A percentile compares a stretch with the other conserved stretches of the same genome.
Evolutionary conservation across 2,888 invertebrate genomes (phyloP).

Genomic region (Amblyjoppa fuscipennis): DNA sequence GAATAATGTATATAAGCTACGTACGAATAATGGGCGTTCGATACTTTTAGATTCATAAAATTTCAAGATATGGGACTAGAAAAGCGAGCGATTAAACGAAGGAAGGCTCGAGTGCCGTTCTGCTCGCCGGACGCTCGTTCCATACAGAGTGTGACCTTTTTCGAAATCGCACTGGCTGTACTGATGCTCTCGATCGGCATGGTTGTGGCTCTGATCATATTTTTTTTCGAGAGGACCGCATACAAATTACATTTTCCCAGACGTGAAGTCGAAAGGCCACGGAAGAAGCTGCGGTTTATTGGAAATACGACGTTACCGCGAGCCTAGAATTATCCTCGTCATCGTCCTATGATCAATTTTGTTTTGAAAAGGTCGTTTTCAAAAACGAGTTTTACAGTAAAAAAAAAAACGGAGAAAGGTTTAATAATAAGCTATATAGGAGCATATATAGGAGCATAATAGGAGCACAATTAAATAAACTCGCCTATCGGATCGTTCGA

Average conservation of each 20-base stretch:
- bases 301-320: conserved; percentile 34
- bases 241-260: conserved; percentile 56
- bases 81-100: conserved; percentile 75
- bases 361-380: no score
- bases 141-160: conserved; percentile 77
- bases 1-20: no score
- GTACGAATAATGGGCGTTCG: neutral
- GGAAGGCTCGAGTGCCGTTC: conserved; percentile 78
- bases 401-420: no score
- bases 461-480: no score
- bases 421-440: no score
- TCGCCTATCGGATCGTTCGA: neutral
- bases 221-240: conserved; percentile 68
- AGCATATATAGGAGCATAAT: no score
- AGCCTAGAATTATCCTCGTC: neutral
- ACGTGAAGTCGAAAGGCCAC: conserved; percentile 48
- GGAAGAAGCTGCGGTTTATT: conserved; percentile 21
- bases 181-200: conserved; percentile 75
- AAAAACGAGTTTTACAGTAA: no score
- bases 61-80: conserved; percentile 77
- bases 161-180: conserved; percentile 78
- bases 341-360: no score
- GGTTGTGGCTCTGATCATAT: conserved; percentile 71
- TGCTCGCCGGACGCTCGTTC: conserved; percentile 76
- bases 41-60: conserved; percentile 73